Percentiles rank a stretch among this genome's conserved stretches.
Conservation (phyloP, 1,140 invertebrate genomes). For the Idris sp. region DNA sequence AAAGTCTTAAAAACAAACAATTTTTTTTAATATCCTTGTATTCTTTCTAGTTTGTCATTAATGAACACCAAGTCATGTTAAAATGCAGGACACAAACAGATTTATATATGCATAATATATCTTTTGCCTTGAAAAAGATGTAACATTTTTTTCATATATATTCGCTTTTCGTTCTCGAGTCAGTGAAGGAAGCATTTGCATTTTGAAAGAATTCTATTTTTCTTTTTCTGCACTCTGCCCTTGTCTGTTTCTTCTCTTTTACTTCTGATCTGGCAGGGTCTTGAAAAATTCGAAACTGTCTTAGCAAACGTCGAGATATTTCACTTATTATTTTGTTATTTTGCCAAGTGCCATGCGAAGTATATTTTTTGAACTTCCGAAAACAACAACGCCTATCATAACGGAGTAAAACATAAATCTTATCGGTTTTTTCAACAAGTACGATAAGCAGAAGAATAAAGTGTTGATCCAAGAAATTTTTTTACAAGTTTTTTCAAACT, state of each 20-base stretch:
- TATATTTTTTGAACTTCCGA: slow-evolving; percentile 23
- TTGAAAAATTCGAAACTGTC: slow-evolving; percentile 73
- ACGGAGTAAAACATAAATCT: slow-evolving; percentile 40
- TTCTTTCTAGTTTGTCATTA: slow-evolving; percentile 16
- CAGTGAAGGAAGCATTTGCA: slow-evolving; percentile 68
- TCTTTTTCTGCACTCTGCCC: slow-evolving; percentile 14
- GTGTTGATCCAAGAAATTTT: slow-evolving; percentile 18
- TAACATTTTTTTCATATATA: slow-evolving; percentile 66
- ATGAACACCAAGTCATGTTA: slow-evolving; percentile 24
- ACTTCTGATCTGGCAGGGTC: slow-evolving; percentile 20
- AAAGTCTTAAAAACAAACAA: too few relatives aligned
- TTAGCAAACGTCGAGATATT: slow-evolving; percentile 63
- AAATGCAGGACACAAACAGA: slow-evolving; percentile 45
- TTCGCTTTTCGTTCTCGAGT: slow-evolving; percentile 31
- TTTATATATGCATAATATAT: slow-evolving; percentile 51
- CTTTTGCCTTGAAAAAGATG: slow-evolving; percentile 53
- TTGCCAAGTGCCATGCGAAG: slow-evolving; percentile 46
- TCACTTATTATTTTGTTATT: slow-evolving; percentile 63
- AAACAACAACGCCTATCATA: slow-evolving; percentile 32
- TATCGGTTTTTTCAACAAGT: slow-evolving; percentile 15
- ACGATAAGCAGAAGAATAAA: slow-evolving; percentile 21
- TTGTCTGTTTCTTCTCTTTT: slow-evolving; percentile 26
- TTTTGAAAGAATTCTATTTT: slow-evolving; percentile 70
- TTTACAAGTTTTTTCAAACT: not conserved
- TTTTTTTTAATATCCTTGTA: too few relatives aligned